Percentiles rank a stretch among this genome's conserved stretches.
Conservation (phyloP, 92 coral and sea anemone species). For the Palythoa grandis region DNA sequence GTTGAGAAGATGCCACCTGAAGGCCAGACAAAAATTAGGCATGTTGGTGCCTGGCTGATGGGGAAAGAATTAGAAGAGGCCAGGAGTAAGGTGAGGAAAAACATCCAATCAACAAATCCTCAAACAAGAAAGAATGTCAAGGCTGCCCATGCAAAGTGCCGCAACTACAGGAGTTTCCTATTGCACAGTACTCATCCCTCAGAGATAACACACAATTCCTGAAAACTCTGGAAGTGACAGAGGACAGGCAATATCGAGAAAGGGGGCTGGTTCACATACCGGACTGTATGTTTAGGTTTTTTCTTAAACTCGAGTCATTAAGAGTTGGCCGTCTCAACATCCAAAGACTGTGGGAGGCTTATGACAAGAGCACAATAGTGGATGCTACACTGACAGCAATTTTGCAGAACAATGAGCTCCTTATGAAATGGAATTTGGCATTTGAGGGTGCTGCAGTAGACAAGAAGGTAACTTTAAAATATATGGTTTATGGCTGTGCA, state of each 20-base stretch:
- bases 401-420: not conserved
- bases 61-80: constrained; percentile 24
- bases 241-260: constrained; percentile 39
- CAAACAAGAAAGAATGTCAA: constrained; percentile 18
- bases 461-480: constrained; percentile 1
- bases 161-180: constrained; percentile 20
- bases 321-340: constrained; percentile 21
- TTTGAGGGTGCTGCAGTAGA: constrained; percentile 1
- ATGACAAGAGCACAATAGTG: constrained; percentile 4
- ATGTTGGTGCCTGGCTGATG: constrained; percentile 47
- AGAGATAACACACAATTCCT: constrained; percentile 3
- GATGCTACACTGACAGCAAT: not conserved
- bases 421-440: not conserved
- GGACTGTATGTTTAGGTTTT: constrained; percentile 15
- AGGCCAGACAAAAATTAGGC: constrained; percentile 47
- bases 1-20: constrained; percentile 34
- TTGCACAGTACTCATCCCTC: constrained; percentile 36
- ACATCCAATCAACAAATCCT: constrained; percentile 2
- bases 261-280: constrained; percentile 45
- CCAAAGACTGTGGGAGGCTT: not conserved
- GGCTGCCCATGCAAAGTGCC: constrained; percentile 29
- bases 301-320: constrained; percentile 2
- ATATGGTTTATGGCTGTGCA: not conserved
- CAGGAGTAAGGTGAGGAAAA: constrained; percentile 22
- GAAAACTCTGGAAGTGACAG: constrained; percentile 38